Conservation (phyloP, 92 coral and sea anemone species). For the Siderastrea siderea region DNA sequence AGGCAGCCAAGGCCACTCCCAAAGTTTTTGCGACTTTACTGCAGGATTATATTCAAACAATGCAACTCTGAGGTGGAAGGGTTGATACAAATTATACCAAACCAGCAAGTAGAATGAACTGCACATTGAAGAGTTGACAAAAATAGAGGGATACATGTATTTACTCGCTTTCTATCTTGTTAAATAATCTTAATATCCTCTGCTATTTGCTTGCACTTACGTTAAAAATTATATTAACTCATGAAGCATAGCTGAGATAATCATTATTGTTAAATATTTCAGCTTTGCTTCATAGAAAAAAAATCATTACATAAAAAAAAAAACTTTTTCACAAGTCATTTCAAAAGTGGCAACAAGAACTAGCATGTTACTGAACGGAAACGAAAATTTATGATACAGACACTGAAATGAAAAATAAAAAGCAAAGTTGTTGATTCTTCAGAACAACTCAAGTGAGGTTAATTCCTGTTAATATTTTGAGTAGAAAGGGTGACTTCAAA, state of each 20-base stretch:
- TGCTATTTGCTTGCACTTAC: neutral
- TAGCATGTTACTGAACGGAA: neutral
- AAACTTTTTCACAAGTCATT: neutral
- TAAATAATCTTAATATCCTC: neutral
- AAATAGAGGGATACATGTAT: neutral
- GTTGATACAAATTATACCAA: too few species aligned
- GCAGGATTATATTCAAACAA: too few species aligned
- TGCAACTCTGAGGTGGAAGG: too few species aligned
- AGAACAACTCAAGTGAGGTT: too few species aligned
- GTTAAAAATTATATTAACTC: neutral
- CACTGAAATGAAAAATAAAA: too few species aligned
- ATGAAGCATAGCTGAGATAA: neutral
- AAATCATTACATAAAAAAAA: neutral
- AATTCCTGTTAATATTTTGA: too few species aligned
- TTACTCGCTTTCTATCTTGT: neutral
- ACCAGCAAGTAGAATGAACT: too few species aligned
- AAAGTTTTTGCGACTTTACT: too few species aligned
- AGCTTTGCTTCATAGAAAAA: neutral
- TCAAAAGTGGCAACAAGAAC: neutral
- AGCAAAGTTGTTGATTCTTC: neutral
- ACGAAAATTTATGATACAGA: neutral
- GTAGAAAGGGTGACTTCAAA: too few species aligned
- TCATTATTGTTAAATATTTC: neutral
- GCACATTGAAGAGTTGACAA: too few species aligned
- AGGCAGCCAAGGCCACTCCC: too few species aligned